These are phyloP conservation scores for Aspiorhynchus laticeps DNA, from an alignment of 2,113 vertebrate species.

Conservation along the genomic window DNA sequence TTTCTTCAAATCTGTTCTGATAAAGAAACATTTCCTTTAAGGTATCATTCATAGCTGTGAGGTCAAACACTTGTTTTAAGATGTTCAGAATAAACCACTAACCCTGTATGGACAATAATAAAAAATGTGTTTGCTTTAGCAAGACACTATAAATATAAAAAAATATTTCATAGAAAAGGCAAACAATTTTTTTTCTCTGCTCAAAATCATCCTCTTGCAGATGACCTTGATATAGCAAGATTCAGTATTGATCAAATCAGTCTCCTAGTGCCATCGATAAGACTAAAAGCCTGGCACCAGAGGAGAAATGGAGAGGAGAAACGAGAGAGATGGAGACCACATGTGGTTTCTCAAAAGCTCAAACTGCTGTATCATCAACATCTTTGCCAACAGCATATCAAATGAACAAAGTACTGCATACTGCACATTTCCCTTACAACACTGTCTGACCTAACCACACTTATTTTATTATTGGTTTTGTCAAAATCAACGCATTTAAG, in stretches of 20 bases:
- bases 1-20: background rate
- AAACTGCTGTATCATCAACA: constrained; percentile 4
- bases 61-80: too few species aligned
- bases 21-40: too few species aligned
- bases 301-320: background rate
- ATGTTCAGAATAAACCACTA: background rate
- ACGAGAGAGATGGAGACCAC: background rate
- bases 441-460: background rate
- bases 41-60: too few species aligned
- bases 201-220: background rate
- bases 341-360: constrained; percentile 13
- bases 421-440: background rate
- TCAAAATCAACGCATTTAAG: background rate
- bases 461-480: background rate
- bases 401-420: background rate
- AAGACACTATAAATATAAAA: too few species aligned
- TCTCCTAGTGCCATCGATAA: constrained; percentile 21
- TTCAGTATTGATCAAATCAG: constrained; percentile 16
- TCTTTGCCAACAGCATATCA: constrained; percentile 24
- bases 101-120: background rate
- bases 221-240: background rate
- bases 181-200: background rate
- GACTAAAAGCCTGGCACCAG: background rate
- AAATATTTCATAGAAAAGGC: too few species aligned
- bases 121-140: too few species aligned